phyloP scores from a whole-genome alignment of 2,888 invertebrate species.

The Phyllotreta cruciferae region DNA sequence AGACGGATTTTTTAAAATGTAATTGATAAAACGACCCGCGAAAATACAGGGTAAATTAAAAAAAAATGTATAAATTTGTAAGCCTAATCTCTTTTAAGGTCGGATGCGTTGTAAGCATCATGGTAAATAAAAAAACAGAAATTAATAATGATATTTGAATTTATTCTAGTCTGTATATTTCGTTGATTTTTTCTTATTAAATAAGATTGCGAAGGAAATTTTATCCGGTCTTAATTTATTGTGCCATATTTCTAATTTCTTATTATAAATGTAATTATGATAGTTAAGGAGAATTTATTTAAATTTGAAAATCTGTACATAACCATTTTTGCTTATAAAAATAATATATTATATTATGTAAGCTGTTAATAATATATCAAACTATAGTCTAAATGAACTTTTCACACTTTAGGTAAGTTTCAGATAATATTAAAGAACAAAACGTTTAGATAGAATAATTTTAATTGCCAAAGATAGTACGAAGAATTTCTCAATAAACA shows the following conservation, averaged over 20 bases:
- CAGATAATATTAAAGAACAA: not conserved
- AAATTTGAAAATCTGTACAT: constrained; percentile 25
- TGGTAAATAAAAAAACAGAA: not conserved
- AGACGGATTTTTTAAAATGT: not conserved
- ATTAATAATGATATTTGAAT: too few species aligned
- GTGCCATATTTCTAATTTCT: constrained; percentile 24
- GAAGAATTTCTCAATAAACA: constrained; percentile 8
- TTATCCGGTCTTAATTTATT: constrained; percentile 21
- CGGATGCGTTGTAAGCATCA: not conserved
- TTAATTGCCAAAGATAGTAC: constrained; percentile 24
- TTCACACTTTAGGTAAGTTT: constrained; percentile 25
- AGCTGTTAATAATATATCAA: constrained; percentile 28
- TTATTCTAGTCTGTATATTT: constrained; percentile 1
- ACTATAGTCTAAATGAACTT: constrained; percentile 26
- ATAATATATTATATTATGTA: constrained; percentile 19
- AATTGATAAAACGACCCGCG: constrained; percentile 12
- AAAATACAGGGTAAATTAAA: constrained; percentile 17
- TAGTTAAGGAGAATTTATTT: constrained; percentile 25
- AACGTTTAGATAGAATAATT: constrained; percentile 20
- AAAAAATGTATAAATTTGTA: constrained; percentile 5
- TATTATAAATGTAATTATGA: constrained; percentile 21
- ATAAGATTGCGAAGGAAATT: not conserved
- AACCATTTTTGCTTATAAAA: constrained; percentile 26
- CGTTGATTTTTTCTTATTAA: not conserved
- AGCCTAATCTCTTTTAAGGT: constrained; percentile 16